Conservation (phyloP, 2,113 vertebrate species). For the Electrona antarctica region DNA sequence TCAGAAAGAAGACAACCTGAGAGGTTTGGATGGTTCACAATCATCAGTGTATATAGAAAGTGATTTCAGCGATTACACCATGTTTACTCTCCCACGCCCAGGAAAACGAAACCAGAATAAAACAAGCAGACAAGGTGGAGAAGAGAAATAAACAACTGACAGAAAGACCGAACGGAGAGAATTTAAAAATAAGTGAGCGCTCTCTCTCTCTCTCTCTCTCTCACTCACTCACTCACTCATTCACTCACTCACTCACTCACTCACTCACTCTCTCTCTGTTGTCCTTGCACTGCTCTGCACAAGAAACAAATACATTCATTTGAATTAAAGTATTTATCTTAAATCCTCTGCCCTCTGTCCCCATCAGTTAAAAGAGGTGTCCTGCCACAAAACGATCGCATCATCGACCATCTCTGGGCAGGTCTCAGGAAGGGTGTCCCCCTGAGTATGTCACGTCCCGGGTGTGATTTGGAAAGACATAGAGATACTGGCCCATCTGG, state of each 20-base stretch:
- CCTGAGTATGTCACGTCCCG: conserved; percentile 92
- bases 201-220: background rate
- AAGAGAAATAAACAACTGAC: conserved; percentile 92
- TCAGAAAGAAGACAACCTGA: too few relatives aligned
- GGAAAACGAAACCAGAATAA: conserved; percentile 93
- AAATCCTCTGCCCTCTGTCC: conserved; percentile 4
- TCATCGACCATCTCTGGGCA: conserved; percentile 91
- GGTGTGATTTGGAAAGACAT: conserved; percentile 80
- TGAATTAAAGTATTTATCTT: background rate
- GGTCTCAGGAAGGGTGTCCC: conserved; percentile 95
- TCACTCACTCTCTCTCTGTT: too few relatives aligned
- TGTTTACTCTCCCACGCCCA: conserved; percentile 53
- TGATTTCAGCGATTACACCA: too few relatives aligned
- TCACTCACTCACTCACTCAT: too few relatives aligned
- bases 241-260: too few relatives aligned
- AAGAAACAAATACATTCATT: background rate
- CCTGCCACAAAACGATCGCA: conserved; percentile 86
- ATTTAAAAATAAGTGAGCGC: conserved; percentile 91
- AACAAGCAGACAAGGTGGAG: conserved; percentile 90
- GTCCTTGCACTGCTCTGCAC: too few relatives aligned
- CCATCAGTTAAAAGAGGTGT: conserved; percentile 83
- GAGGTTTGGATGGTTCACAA: too few relatives aligned
- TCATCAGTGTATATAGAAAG: too few relatives aligned
- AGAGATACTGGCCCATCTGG: conserved; percentile 79
- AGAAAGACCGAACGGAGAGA: conserved; percentile 87